Evolutionary conservation across 2,888 invertebrate species (phyloP), one percentile per base, ranked within the genome.

Genomic region (Cheilosia scutellata): DNA sequence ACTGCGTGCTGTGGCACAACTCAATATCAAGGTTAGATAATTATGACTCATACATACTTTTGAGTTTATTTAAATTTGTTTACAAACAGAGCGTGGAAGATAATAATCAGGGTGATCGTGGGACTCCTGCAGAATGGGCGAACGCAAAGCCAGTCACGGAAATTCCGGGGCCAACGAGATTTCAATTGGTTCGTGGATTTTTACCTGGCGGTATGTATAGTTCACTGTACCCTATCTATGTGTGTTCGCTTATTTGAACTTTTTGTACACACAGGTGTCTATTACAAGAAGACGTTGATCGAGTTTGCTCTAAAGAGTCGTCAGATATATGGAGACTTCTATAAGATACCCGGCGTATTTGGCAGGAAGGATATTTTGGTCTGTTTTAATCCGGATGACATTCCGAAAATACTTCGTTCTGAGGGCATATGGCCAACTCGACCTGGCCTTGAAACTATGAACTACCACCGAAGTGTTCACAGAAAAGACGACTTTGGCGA

Each of bases 311-410:
- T 60, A 0, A 65, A 70, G 3, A 87, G 90, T 44, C 86, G 87
- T 4, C 74, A 25, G 11, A 20, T 27, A 5, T 51, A 27, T 51
- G 51, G 51, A 9, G 27, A 93, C 31, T 90, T 93, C 2, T 91
- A 91, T 7, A 88, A 90, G 62, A 77, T 94, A 13, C 92, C 92
- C 4, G 93, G 92, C 5, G 63, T 93, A 2, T 89, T 90, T 27
- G 91, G 91, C 1, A 88, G 89, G 75, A 74, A 87, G 0, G 87
- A 90, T 47, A 87, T 93, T 11, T 90, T 94, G 1, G 88, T 93
- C 7, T 86, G 92, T 4, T 94, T 93, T 87, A 92, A 93, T 89
- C 93, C 94, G 1, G 92, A 93, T 13, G 93, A 93, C 88, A 92
- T 94, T 49, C 92, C 93, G 87, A 91, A 91, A 89, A 88, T 93